Evolutionary conservation across 1,140 invertebrate species (phyloP), one percentile per base, ranked within the genome.

Genomic region (Caenorhabditis briggsae): DNA sequence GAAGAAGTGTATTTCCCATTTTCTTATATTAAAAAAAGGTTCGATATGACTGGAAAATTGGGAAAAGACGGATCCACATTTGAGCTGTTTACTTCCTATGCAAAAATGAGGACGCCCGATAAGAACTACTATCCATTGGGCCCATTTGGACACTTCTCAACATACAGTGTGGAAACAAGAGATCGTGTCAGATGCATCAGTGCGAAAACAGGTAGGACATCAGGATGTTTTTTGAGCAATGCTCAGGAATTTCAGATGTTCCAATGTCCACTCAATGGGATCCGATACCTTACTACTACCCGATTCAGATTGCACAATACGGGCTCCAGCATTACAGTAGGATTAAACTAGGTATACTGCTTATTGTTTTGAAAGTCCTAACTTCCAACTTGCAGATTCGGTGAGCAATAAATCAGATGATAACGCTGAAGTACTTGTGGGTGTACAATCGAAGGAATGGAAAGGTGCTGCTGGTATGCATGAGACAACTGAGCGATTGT

Each of bases 231-330:
- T 23, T 41, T 55, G n/a, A 53, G 8, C 25, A 53, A 23, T 14
- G 25, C 89, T 82, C 16, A 58, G 82, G 2, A 46, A 9, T 87
- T 41, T 50, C n/a, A 85, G 93, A 92, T 88, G 94, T 94, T 41
- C 94, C 97, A 0, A 95, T 98, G 55, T 97, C 96, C 2, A 97
- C 95, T 0, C 97, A 98, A 91, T 99, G 97, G 97, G 96, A 96
- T 64, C 89, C 92, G 16, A 89, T 90, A 94, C 82, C 90, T 89
- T 98, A 99, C 93, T 97, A 95, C 92, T 99, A 99, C 94, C 97
- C 97, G 0, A 98, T 97, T 2, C 98, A 99, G 94, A 98, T 99
- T 88, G 97, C 97, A 6, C 98, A 99, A 93, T 99, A 97, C 93
- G 98, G 96, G 0, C 93, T 99, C 53, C 96, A 97, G 41, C 98